Percentiles rank a stretch among this genome's conserved stretches.
Conservation (phyloP, 2,888 invertebrate species). For the Rhingia rostrata region DNA sequence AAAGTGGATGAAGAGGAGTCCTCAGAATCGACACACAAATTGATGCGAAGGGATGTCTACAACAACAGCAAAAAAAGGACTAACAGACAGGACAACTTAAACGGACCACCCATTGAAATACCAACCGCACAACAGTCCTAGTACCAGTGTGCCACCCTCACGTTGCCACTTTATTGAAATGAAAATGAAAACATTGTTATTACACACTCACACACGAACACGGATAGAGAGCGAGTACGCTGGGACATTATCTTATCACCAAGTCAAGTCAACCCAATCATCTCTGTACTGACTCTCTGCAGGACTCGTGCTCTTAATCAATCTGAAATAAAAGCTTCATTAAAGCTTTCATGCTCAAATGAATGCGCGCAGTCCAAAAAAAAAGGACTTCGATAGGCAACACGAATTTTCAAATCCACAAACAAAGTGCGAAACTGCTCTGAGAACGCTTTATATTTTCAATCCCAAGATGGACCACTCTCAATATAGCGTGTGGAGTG, state of each 20-base stretch:
- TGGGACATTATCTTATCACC: constrained; percentile 48
- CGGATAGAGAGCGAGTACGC: background rate
- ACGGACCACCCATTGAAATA: constrained; percentile 22
- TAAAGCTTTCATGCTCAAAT: constrained; percentile 68
- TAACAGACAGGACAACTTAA: constrained; percentile 39
- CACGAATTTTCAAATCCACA: constrained; percentile 27
- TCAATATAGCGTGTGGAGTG: background rate
- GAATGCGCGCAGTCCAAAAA: constrained; percentile 34
- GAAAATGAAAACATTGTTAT: constrained; percentile 73
- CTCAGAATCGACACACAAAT: constrained; percentile 70
- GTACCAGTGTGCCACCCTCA: background rate
- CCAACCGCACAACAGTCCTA: background rate
- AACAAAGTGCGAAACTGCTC: constrained; percentile 68
- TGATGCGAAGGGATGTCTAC: constrained; percentile 43
- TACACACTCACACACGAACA: constrained; percentile 19
- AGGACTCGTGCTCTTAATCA: constrained; percentile 65
- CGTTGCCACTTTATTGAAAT: constrained; percentile 62
- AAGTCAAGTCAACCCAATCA: background rate
- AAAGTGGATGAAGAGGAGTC: constrained; percentile 34
- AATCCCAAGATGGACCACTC: background rate
- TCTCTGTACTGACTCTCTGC: constrained; percentile 5
- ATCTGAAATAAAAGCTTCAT: constrained; percentile 72
- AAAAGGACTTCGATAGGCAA: background rate
- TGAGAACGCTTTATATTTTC: constrained; percentile 42
- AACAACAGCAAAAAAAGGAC: constrained; percentile 17